Percentiles rank a stretch among this genome's conserved stretches.
Evolutionary conservation across 2,113 vertebrate genomes (phyloP).

Genomic region (Chaetodon trifascialis): DNA sequence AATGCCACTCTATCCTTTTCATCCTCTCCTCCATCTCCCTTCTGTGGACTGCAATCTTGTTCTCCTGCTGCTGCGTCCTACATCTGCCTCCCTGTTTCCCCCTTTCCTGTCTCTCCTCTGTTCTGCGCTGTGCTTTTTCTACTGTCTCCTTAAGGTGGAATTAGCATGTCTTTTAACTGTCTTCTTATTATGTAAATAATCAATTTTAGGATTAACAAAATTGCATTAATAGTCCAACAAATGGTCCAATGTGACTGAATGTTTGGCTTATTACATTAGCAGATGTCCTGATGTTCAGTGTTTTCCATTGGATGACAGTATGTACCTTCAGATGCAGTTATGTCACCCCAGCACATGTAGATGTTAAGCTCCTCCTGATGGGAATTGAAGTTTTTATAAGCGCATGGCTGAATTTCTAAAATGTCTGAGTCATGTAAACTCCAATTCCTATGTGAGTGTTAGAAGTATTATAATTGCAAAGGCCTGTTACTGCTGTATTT

Average conservation of each 20-base stretch:
- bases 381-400: constrained; percentile 37
- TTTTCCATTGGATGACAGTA: constrained; percentile 6
- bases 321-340: background rate
- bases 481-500: constrained; percentile 3
- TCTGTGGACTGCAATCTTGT: constrained; percentile 51
- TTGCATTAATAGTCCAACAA: constrained; percentile 12
- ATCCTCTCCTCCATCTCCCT: constrained; percentile 50
- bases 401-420: constrained; percentile 29
- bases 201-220: background rate
- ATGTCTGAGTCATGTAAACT: constrained; percentile 24
- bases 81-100: constrained; percentile 42
- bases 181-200: background rate
- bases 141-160: constrained; percentile 48
- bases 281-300: constrained; percentile 2
- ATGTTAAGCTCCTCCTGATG: background rate
- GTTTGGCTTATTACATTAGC: constrained; percentile 3
- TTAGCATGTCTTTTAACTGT: constrained; percentile 36
- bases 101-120: constrained; percentile 42
- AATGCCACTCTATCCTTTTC: constrained; percentile 64
- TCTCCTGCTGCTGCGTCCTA: constrained; percentile 50
- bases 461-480: background rate
- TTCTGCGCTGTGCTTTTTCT: constrained; percentile 40
- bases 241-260: constrained; percentile 1
- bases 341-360: background rate
- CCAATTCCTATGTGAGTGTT: constrained; percentile 33